A percentile compares a stretch with the other conserved stretches of the same genome.
phyloP scores from a whole-genome alignment of 2,888 invertebrate species.

The Tethea ocularis region DNA sequence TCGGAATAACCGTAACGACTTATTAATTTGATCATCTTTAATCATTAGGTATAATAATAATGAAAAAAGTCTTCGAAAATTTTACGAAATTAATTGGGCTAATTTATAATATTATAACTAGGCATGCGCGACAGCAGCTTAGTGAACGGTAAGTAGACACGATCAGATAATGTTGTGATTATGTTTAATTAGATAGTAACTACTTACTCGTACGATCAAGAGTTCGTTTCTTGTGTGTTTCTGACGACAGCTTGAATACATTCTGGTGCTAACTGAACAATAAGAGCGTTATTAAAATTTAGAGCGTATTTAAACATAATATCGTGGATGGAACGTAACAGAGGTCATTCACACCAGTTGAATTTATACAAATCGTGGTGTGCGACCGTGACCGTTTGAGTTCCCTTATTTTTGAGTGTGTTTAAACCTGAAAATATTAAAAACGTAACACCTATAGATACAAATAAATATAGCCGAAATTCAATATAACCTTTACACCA shows the following conservation, averaged over 20 bases:
- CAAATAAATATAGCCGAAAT: too few species aligned
- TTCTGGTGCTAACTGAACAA: constrained; percentile 64
- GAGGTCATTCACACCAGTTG: constrained; percentile 73
- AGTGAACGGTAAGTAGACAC: constrained; percentile 23
- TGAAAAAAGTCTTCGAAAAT: too few species aligned
- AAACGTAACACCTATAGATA: too few species aligned
- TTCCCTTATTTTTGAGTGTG: constrained; percentile 38
- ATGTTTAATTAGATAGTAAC: constrained; percentile 34
- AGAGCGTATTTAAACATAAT: constrained; percentile 76
- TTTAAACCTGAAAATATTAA: too few species aligned
- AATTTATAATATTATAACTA: neutral
- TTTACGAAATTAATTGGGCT: neutral
- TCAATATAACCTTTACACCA: too few species aligned
- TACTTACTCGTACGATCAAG: too few species aligned
- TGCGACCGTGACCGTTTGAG: constrained; percentile 64
- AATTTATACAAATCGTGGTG: constrained; percentile 59
- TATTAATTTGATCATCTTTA: too few species aligned
- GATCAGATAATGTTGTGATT: constrained; percentile 28
- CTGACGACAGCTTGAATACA: constrained; percentile 67
- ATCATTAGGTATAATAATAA: too few species aligned
- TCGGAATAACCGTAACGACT: too few species aligned
- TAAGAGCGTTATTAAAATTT: constrained; percentile 77
- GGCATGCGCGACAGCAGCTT: neutral
- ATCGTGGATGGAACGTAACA: constrained; percentile 51
- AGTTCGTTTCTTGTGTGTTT: constrained; percentile 41